Percentiles rank a stretch among this genome's conserved stretches.
Evolutionary conservation across 2,888 invertebrate species (phyloP).

Genomic region (Zygothrica quintamaculata): DNA sequence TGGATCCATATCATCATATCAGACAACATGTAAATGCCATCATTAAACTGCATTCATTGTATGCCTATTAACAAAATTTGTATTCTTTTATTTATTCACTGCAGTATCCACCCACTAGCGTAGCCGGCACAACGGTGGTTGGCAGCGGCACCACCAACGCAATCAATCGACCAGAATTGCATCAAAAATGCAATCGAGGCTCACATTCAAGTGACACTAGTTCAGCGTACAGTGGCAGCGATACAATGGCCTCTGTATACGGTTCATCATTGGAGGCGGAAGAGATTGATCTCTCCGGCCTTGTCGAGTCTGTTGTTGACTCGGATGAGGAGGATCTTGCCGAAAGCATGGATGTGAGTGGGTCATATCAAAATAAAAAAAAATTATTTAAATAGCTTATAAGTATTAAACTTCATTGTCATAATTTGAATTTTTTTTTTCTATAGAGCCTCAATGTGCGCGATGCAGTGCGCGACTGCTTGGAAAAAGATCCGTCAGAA

Average conservation of each 20-base stretch:
- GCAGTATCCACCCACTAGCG: conserved; percentile 61
- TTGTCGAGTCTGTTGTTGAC: conserved; percentile 97
- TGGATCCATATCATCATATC: conserved; percentile 82
- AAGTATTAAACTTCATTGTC: neutral
- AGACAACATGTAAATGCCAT: conserved; percentile 78
- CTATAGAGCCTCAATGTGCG: conserved; percentile 92
- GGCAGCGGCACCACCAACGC: conserved; percentile 52
- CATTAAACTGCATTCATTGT: conserved; percentile 31
- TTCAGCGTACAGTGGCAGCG: conserved; percentile 97
- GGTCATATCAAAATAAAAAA: conserved; percentile 44
- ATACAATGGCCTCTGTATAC: conserved; percentile 97
- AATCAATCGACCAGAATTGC: conserved; percentile 88
- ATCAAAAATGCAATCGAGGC: conserved; percentile 92
- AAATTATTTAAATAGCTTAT: neutral
- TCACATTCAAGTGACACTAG: conserved; percentile 97
- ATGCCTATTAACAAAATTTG: conserved; percentile 32
- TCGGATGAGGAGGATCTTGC: conserved; percentile 97
- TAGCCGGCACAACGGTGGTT: conserved; percentile 40
- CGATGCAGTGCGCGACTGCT: conserved; percentile 97
- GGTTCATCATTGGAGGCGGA: conserved; percentile 92
- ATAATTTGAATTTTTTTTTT: neutral
- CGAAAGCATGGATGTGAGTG: conserved; percentile 92
- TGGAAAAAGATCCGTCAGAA: conserved; percentile 98
- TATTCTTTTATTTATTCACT: neutral
- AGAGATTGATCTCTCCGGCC: conserved; percentile 96